Evolutionary conservation across 1,140 invertebrate species (phyloP).

Genomic region (Rhyacophila brunnea): DNA sequence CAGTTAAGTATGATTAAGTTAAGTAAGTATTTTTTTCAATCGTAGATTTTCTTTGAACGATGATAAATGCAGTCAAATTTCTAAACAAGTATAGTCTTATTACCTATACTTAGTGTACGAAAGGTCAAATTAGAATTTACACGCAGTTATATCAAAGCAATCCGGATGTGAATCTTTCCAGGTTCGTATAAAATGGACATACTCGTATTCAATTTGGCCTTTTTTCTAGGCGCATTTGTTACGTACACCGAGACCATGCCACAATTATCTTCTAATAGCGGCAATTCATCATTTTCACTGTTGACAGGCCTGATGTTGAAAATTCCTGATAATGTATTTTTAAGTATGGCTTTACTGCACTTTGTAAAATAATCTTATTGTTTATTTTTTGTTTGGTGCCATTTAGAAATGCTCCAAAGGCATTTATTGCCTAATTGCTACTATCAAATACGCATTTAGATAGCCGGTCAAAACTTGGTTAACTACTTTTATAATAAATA

Average conservation of each 20-base stretch:
- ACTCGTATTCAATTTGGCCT: not conserved
- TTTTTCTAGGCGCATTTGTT: constrained; percentile 1
- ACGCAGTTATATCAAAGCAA: not conserved
- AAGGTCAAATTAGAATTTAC: no score
- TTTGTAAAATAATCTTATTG: constrained; percentile 20
- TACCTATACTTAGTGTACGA: no score
- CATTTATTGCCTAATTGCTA: constrained; percentile 15
- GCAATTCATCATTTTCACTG: constrained; percentile 29
- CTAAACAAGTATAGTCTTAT: no score
- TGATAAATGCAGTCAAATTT: no score
- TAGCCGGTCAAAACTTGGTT: no score
- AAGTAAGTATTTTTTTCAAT: no score
- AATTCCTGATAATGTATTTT: constrained; percentile 27
- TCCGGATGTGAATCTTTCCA: not conserved
- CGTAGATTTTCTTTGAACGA: no score
- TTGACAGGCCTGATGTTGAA: constrained; percentile 24
- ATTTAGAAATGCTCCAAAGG: constrained; percentile 9
- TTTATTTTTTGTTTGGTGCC: constrained; percentile 17
- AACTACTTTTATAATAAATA: no score
- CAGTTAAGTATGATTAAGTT: no score
- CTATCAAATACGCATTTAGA: no score
- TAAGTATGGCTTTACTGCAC: constrained; percentile 24
- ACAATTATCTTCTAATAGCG: constrained; percentile 25
- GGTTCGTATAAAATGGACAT: not conserved
- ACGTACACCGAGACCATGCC: constrained; percentile 2